Percentiles rank a stretch among this genome's conserved stretches.
Conservation (phyloP, 1,140 invertebrate genomes). For the Anoplophora glabripennis region DNA sequence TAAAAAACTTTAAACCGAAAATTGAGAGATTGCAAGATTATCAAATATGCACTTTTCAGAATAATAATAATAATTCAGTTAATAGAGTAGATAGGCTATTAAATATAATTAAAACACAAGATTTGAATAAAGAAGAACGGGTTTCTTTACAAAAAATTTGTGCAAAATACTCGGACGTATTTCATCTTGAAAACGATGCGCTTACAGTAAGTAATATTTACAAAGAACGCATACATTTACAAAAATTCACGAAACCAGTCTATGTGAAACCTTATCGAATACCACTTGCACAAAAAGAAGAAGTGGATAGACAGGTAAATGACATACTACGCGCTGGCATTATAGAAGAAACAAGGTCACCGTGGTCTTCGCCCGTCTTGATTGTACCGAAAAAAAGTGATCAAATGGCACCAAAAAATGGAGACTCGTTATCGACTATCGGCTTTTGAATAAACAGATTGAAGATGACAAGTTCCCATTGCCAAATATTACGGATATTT, state of each 20-base stretch:
- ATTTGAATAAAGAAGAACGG: conserved; percentile 35
- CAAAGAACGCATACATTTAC: conserved; percentile 33
- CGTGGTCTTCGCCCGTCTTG: no score
- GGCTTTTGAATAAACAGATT: no score
- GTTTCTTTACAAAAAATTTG: conserved; percentile 30
- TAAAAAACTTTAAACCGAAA: conserved; percentile 24
- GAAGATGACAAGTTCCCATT: no score
- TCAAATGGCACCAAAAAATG: no score
- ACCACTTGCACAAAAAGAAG: conserved; percentile 33
- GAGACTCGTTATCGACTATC: no score
- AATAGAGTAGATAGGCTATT: conserved; percentile 16
- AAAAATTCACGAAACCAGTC: conserved; percentile 25
- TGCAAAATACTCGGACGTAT: conserved; percentile 39
- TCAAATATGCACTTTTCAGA: conserved; percentile 18
- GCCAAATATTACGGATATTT: no score
- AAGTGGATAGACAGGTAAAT: conserved; percentile 22
- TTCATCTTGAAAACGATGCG: conserved; percentile 33
- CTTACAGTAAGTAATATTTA: conserved; percentile 30
- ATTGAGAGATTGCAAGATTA: conserved; percentile 20
- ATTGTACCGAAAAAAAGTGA: no score
- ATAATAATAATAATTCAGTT: conserved; percentile 10
- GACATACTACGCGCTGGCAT: conserved; percentile 27
- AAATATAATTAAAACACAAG: conserved; percentile 28
- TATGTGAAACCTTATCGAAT: conserved; percentile 41
- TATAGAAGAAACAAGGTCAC: conserved; percentile 24